Evolutionary conservation across 2,113 vertebrate genomes (phyloP), one percentile per base, ranked within the genome.

Genomic region (Clarias batrachus): DNA sequence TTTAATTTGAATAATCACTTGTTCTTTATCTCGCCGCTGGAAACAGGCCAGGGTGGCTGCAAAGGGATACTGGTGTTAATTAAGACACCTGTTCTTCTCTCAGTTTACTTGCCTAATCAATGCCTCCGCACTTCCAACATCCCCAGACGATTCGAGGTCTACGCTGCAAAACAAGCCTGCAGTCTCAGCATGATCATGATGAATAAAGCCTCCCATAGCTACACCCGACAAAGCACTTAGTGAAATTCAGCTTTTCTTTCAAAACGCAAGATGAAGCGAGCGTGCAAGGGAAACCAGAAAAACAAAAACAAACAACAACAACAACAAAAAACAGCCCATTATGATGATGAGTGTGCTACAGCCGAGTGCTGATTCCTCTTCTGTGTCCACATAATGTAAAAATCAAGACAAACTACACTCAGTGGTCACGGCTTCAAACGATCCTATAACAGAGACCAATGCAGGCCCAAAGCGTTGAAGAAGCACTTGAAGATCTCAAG

Each of bases 51-150:
- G 71, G 54, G 70, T 84, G 81, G 88, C 84, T 70, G 87, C 82
- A 74, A 79, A 87, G 88, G 85, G 89, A 79, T 77, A 79, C n/a
- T 79, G 37, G 88, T 82, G 87, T 88, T 89, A 89, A 90, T 87
- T 87, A 85, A 89, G 90, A 90, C 91, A 90, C 81, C 85, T 90
- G 84, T 89, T 73, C 89, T 88, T 89, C 82, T 85, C 82, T 73
- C 81, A 84, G 87, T 82, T 73, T 57, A 91, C 86, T 88, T 66
- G 85, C 16, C 86, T 85, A 91, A 92, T 91, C 89, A 81, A 89
- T 89, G 89, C 89, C 83, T 89, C 70, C 78, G 60, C 79, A 63
- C 84, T 86, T 86, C 73, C 66, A 88, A 86, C 83, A 85, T 85
- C 81, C 60, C 62, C 19, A 77, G 70, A 82, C 48, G 27, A 78